A percentile compares a stretch with the other conserved stretches of the same genome.
Evolutionary conservation across 1,140 invertebrate species (phyloP).

Genomic region (Chironomus striatipennis): DNA sequence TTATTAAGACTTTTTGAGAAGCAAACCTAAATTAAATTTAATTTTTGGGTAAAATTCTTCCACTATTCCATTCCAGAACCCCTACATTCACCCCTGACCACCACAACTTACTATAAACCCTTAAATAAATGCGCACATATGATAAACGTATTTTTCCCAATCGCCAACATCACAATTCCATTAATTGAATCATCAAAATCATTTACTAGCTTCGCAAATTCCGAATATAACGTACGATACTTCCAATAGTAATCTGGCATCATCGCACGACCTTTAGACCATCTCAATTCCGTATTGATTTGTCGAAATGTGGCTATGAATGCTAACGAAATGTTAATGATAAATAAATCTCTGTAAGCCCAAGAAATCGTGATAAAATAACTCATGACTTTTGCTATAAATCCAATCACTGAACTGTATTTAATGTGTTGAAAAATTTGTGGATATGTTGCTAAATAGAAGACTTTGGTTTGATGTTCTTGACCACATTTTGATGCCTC

Average conservation of each 20-base stretch:
- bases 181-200: conserved; percentile 48
- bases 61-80: no score
- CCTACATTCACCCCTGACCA: no score
- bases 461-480: conserved; percentile 31
- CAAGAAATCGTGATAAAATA: conserved; percentile 56
- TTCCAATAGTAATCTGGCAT: conserved; percentile 42
- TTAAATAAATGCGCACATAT: conserved; percentile 64
- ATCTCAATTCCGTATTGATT: conserved; percentile 45
- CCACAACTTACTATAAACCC: conserved; percentile 34
- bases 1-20: no score
- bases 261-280: conserved; percentile 40
- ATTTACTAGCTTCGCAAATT: conserved; percentile 50
- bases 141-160: conserved; percentile 61
- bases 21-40: no score
- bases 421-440: conserved; percentile 36
- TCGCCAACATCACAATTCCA: conserved; percentile 53
- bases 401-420: conserved; percentile 30
- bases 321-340: conserved; percentile 51
- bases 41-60: no score
- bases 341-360: conserved; percentile 59
- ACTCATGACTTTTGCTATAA: conserved; percentile 43
- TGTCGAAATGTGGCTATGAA: conserved; percentile 49
- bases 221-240: conserved; percentile 41
- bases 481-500: conserved; percentile 32
- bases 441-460: conserved; percentile 32